phyloP scores from a whole-genome alignment of 2,113 vertebrate genomes.

The Ciconia stormi region DNA sequence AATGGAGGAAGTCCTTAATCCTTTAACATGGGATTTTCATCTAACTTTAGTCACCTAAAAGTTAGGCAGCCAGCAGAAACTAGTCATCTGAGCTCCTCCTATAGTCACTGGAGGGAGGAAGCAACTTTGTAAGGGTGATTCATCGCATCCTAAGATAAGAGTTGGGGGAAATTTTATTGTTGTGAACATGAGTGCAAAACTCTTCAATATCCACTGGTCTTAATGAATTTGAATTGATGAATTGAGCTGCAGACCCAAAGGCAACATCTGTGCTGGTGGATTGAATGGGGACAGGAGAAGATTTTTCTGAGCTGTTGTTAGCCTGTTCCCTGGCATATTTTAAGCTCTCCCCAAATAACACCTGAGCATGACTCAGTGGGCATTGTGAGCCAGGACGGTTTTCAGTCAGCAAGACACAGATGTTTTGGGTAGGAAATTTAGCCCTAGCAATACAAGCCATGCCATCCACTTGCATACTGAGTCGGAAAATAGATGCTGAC shows the following conservation, averaged over 20 bases:
- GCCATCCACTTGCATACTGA: not conserved
- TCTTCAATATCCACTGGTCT: not conserved
- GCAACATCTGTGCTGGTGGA: not conserved
- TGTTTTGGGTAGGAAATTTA: not conserved
- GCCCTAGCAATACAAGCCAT: not conserved
- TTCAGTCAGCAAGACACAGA: not conserved
- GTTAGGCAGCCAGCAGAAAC: not conserved
- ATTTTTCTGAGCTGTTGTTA: not conserved
- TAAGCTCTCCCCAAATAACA: not conserved
- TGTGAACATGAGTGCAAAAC: not conserved
- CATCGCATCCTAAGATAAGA: not conserved
- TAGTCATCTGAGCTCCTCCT: not conserved
- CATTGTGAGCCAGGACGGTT: rapidly evolving
- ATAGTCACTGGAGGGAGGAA: not conserved
- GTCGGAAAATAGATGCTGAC: not conserved
- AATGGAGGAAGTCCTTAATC: constrained; percentile 9
- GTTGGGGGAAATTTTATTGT: not conserved
- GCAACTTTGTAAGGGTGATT: not conserved
- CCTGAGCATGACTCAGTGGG: not conserved
- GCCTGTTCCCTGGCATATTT: not conserved
- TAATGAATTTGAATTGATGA: not conserved
- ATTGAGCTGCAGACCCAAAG: not conserved
- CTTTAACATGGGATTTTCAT: not conserved
- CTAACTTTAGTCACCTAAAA: not conserved
- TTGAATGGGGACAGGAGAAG: not conserved